phyloP scores from a whole-genome alignment of 2,797 vertebrate genomes.

The Dermochelys coriacea region DNA sequence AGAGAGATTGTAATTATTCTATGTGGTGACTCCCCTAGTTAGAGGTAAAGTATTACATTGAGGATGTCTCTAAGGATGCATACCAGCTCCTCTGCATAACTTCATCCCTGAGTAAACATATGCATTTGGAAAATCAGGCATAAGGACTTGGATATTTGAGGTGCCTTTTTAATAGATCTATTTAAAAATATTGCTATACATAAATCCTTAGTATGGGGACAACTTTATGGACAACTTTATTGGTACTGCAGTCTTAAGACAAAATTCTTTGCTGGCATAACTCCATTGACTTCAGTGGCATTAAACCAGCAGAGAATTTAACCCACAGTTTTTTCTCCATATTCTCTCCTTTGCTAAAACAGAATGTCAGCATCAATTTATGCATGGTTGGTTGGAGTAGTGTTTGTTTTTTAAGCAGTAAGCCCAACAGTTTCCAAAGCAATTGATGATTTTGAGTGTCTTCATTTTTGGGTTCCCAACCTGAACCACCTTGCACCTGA shows the following conservation, averaged over 20 bases:
- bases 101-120: constrained; percentile 26
- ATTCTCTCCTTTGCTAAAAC: not conserved
- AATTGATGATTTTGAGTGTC: not conserved
- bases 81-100: constrained; percentile 33
- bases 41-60: not conserved
- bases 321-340: not conserved
- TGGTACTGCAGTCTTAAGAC: not conserved
- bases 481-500: not conserved
- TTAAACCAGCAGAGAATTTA: not conserved
- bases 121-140: constrained; percentile 24
- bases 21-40: constrained; percentile 11
- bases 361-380: not conserved
- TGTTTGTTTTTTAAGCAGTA: constrained; percentile 21
- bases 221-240: constrained; percentile 3
- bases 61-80: not conserved
- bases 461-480: not conserved
- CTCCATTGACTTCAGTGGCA: not conserved
- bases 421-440: not conserved
- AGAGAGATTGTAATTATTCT: not conserved
- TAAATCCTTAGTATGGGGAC: not conserved
- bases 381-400: not conserved
- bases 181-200: not conserved
- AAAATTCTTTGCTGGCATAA: not conserved
- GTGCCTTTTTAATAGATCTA: not conserved
- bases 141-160: not conserved